Evolutionary conservation across 2,888 invertebrate genomes (phyloP).

Genomic region (Trachelus stipa): DNA sequence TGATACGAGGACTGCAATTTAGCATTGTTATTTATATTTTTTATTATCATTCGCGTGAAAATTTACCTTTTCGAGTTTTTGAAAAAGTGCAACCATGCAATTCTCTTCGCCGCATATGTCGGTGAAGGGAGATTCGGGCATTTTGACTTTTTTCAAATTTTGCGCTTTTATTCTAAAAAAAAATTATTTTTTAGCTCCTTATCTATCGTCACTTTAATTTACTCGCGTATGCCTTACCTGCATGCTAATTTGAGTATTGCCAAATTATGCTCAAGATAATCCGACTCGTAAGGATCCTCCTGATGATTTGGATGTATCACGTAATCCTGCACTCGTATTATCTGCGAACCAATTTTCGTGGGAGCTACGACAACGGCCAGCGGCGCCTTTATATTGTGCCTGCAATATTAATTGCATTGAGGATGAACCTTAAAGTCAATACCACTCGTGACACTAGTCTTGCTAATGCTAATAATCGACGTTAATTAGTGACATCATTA

Average conservation of each 20-base stretch:
- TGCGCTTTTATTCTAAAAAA: background rate
- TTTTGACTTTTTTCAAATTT: conserved; percentile 31
- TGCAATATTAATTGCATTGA: conserved; percentile 12
- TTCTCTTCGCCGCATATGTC: conserved; percentile 33
- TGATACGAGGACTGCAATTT: conserved; percentile 26
- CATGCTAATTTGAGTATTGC: conserved; percentile 43
- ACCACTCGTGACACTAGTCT: background rate
- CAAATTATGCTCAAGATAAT: conserved; percentile 36
- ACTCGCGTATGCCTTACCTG: conserved; percentile 15
- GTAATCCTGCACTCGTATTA: conserved; percentile 39
- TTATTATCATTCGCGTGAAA: background rate
- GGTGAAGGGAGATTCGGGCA: conserved; percentile 34
- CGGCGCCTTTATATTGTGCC: conserved; percentile 43
- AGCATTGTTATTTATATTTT: background rate
- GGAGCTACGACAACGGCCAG: conserved; percentile 38
- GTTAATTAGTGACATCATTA: background rate
- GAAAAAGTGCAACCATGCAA: conserved; percentile 35
- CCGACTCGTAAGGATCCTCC: conserved; percentile 28
- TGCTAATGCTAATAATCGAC: background rate
- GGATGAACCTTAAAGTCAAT: background rate
- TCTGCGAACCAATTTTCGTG: conserved; percentile 30
- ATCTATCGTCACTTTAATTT: conserved; percentile 8
- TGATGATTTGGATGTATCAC: conserved; percentile 35
- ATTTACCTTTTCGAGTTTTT: conserved; percentile 33
- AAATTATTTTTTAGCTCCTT: no score